A percentile compares a stretch with the other conserved stretches of the same genome.
Evolutionary conservation across 2,888 invertebrate species (phyloP).

Genomic region (Galeruca laticollis): DNA sequence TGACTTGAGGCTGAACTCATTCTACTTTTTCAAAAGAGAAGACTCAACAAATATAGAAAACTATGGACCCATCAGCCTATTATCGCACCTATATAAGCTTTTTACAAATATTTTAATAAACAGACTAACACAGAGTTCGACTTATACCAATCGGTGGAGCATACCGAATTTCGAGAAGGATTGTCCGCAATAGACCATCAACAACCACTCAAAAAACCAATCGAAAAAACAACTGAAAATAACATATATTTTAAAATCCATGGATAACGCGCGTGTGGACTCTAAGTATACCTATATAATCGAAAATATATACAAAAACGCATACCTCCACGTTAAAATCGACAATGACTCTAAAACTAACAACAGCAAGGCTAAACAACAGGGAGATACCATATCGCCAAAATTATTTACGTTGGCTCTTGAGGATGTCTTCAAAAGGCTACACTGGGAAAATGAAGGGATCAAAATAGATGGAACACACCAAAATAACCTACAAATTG

Average conservation of each 20-base stretch:
- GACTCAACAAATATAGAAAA: too few relatives aligned
- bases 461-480: too few relatives aligned
- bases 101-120: conserved; percentile 14
- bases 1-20: too few relatives aligned
- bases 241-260: conserved; percentile 7
- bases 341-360: conserved; percentile 8
- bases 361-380: conserved; percentile 13
- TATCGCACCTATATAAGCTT: conserved; percentile 4
- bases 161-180: too few relatives aligned
- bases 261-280: background rate
- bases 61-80: conserved; percentile 16
- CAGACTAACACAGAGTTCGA: conserved; percentile 18
- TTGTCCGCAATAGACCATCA: conserved; percentile 8
- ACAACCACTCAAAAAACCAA: too few relatives aligned
- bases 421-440: conserved; percentile 1
- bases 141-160: conserved; percentile 3
- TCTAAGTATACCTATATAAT: background rate
- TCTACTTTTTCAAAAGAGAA: conserved; percentile 9
- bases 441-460: too few relatives aligned
- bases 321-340: background rate
- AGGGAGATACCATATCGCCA: conserved; percentile 13
- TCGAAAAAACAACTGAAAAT: conserved; percentile 16
- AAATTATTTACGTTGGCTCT: too few relatives aligned
- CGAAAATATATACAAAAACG: background rate
- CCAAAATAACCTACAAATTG: too few relatives aligned